These are phyloP conservation scores for Crematogaster levior DNA, from an alignment of 2,888 invertebrate species.

Conservation along the genomic window DNA sequence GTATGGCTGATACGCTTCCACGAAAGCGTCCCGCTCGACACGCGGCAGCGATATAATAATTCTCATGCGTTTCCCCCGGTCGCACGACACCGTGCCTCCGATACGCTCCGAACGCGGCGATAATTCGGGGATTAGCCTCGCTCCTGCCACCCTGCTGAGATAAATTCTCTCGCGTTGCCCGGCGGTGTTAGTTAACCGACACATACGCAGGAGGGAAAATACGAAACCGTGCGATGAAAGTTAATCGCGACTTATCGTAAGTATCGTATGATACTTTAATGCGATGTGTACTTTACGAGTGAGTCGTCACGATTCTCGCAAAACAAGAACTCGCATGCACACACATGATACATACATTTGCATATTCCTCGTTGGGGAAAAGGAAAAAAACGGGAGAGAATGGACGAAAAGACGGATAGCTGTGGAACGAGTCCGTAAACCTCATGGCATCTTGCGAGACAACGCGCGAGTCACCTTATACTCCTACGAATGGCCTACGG, in stretches of 20 bases:
- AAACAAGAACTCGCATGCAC: not conserved
- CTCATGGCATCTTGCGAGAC: slow-evolving; percentile 22
- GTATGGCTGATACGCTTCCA: slow-evolving; percentile 71
- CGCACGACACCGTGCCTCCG: not conserved
- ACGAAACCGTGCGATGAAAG: slow-evolving; percentile 10
- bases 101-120: slow-evolving; percentile 1
- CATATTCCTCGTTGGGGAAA: not conserved
- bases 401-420: slow-evolving; percentile 4
- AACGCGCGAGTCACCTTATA: slow-evolving; percentile 51
- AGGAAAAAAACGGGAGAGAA: not conserved
- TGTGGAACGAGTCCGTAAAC: slow-evolving; percentile 36
- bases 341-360: not conserved
- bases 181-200: not conserved
- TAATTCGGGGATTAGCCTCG: slow-evolving; percentile 35
- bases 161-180: slow-evolving; percentile 15
- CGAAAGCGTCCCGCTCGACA: slow-evolving; percentile 59
- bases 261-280: slow-evolving; percentile 19
- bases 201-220: not conserved
- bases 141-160: not conserved
- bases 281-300: slow-evolving; percentile 15
- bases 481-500: slow-evolving; percentile 74
- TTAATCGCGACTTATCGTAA: slow-evolving; percentile 38
- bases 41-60: slow-evolving; percentile 60
- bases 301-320: not conserved
- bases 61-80: slow-evolving; percentile 54